Percentiles rank a stretch among this genome's conserved stretches.
Conservation (phyloP, 2,113 vertebrate species). For the Bubalus kerabau region DNA sequence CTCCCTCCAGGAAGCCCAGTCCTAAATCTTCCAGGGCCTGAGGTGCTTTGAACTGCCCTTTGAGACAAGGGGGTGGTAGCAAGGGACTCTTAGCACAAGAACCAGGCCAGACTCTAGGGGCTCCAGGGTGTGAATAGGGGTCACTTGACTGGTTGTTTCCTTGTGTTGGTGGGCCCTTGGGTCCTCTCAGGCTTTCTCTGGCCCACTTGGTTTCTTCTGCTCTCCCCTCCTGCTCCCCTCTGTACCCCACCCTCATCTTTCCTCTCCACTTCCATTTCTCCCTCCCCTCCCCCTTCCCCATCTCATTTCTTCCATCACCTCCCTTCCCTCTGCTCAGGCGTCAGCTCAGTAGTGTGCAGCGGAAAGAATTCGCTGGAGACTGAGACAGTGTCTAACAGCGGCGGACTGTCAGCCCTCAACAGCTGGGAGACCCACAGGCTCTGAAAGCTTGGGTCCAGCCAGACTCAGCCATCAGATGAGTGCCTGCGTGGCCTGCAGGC, state of each 20-base stretch:
- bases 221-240: background rate
- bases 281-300: background rate
- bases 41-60: background rate
- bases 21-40: background rate
- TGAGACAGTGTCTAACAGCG: background rate
- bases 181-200: background rate
- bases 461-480: background rate
- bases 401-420: background rate
- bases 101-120: background rate
- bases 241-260: background rate
- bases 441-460: background rate
- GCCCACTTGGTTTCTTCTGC: background rate
- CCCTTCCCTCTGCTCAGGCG: background rate
- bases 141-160: background rate
- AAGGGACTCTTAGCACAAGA: background rate
- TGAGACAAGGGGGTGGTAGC: background rate
- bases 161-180: background rate
- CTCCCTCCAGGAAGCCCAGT: background rate
- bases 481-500: accelerated
- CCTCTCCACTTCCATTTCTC: background rate
- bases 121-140: background rate
- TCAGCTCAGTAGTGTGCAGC: background rate
- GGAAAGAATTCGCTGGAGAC: background rate
- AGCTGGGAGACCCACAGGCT: background rate
- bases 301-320: background rate